Base-by-base conservation (phyloP, 1,140 invertebrate genomes). In the Drosophila orosa region DNA sequence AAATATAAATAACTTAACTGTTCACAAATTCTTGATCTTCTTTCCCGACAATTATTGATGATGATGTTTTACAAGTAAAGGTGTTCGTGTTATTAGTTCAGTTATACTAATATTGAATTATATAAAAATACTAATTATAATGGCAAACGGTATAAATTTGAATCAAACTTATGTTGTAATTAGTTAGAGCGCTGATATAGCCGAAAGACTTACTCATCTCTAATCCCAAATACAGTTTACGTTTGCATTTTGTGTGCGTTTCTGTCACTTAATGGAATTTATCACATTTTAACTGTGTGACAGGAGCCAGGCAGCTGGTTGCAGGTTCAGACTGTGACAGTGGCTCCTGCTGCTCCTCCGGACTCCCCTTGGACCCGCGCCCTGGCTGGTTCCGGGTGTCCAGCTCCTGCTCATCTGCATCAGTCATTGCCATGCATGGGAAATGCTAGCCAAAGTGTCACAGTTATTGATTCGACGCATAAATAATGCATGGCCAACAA, bases 281-380 rank as follows among this genome's bases (percentile, higher is more conserved):
- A 87, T 87, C 84, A 87, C 83, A 87, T 87, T 87, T 87, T 83
- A 87, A 87, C 83, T 80, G 79, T 76, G 84, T 87, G 83, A 87
- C 83, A 87, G 75, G 69, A 87, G 67, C 57, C 80, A 76, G 76
- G 78, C 69, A 61, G 71, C 58, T 84, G 74, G 76, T 56, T 80
- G 44, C 63, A 58, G 60, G 67, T 57, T 74, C 66, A 75, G 62
- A 48, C 65, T 68, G 52, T 57, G 50, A 22, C 31, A 35, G 19
- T 54, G 35, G 39, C 29, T 29, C 10, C 44, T 37, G 40, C 5
- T 50, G 17, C n/a, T 72, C 27, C 54, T 42, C 40, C 27, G 25
- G 9, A 9, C 15, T 33, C 47, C 40, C 10, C 31, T 29, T 13
- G 25, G 50, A 24, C 45, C 58, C 69, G 54, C 55, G 24, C 67